Conservation (phyloP, 2,888 invertebrate species). For the Papilio elwesi region DNA sequence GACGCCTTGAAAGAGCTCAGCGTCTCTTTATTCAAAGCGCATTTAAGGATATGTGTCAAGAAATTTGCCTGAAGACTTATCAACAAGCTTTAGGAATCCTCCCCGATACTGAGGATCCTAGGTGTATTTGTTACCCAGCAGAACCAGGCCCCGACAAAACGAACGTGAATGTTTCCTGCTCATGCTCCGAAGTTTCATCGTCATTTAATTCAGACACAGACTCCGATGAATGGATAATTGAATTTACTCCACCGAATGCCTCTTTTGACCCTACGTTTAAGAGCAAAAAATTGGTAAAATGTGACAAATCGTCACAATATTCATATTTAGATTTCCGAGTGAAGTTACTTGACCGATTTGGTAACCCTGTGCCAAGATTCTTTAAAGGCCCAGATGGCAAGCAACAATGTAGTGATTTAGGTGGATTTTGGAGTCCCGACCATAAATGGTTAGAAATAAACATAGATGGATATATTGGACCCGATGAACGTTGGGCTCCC, state of each 20-base stretch:
- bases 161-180: slow-evolving; percentile 67
- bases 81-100: slow-evolving; percentile 74
- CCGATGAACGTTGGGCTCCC: slow-evolving; percentile 75
- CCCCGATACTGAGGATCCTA: slow-evolving; percentile 67
- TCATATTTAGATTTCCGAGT: slow-evolving; percentile 73
- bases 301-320: slow-evolving; percentile 66
- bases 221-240: slow-evolving; percentile 76
- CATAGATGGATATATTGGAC: slow-evolving; percentile 69
- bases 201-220: slow-evolving; percentile 70
- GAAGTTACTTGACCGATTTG: slow-evolving; percentile 67
- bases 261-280: slow-evolving; percentile 65
- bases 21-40: slow-evolving; percentile 73
- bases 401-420: slow-evolving; percentile 75
- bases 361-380: slow-evolving; percentile 72
- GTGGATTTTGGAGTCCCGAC: slow-evolving; percentile 74
- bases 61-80: slow-evolving; percentile 76
- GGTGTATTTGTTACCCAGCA: slow-evolving; percentile 68
- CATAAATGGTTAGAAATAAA: slow-evolving; percentile 76
- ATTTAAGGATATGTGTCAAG: slow-evolving; percentile 73
- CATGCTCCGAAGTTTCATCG: slow-evolving; percentile 68
- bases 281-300: slow-evolving; percentile 59
- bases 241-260: slow-evolving; percentile 78
- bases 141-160: slow-evolving; percentile 58
- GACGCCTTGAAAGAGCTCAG: slow-evolving; percentile 71
- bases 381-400: slow-evolving; percentile 77